Evolutionary conservation across 1,140 invertebrate species (phyloP).

Genomic region (Zaprionus ornatus): DNA sequence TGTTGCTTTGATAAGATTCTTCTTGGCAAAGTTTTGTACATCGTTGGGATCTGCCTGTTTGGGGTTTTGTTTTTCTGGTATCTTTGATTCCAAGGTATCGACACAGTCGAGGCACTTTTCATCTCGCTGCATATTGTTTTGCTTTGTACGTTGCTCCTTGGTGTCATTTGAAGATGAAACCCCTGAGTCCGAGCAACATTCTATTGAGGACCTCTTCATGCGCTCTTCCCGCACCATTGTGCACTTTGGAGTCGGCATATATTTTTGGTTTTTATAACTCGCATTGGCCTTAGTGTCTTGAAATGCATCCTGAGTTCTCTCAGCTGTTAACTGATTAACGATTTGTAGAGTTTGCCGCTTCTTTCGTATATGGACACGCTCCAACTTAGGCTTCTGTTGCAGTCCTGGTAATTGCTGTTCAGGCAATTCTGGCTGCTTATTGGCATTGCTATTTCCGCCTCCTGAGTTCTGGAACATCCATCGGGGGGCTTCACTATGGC

Average conservation of each 20-base stretch:
- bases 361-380: slow-evolving; percentile 72
- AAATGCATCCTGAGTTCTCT: neutral
- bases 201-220: slow-evolving; percentile 57
- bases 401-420: slow-evolving; percentile 27
- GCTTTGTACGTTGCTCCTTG: slow-evolving; percentile 40
- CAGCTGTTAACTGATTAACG: slow-evolving; percentile 53
- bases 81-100: slow-evolving; percentile 17
- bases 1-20: slow-evolving; percentile 68
- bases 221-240: slow-evolving; percentile 14
- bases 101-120: slow-evolving; percentile 51
- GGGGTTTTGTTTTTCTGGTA: neutral
- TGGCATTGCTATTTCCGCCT: neutral
- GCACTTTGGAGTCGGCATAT: slow-evolving; percentile 29
- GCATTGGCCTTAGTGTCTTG: neutral
- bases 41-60: slow-evolving; percentile 68
- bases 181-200: slow-evolving; percentile 63
- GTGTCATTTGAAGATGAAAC: slow-evolving; percentile 52
- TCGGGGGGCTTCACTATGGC: slow-evolving; percentile 27
- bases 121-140: slow-evolving; percentile 44
- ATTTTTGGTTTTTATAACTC: slow-evolving; percentile 54
- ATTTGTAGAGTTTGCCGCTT: slow-evolving; percentile 73
- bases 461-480: slow-evolving; percentile 56
- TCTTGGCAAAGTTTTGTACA: slow-evolving; percentile 76
- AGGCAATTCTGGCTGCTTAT: neutral
- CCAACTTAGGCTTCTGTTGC: slow-evolving; percentile 56